Percentiles rank a stretch among this genome's conserved stretches.
Evolutionary conservation across 2,888 invertebrate genomes (phyloP).

Genomic region (Thymelicus acteon): DNA sequence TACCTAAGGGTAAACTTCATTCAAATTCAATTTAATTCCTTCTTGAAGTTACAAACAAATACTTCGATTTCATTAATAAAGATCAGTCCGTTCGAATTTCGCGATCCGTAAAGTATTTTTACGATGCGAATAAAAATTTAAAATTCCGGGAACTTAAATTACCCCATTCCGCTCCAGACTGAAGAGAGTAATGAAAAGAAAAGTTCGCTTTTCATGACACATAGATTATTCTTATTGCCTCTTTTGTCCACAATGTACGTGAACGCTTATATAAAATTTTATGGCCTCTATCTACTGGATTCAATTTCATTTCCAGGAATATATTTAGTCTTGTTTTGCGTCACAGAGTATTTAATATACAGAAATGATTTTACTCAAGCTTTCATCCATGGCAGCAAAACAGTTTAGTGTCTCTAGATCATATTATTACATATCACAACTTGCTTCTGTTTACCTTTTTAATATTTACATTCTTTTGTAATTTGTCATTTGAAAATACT

Average conservation of each 20-base stretch:
- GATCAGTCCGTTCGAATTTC: conserved; percentile 23
- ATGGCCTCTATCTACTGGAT: conserved; percentile 60
- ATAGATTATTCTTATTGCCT: conserved; percentile 71
- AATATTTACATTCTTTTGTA: no score
- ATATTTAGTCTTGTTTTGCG: conserved; percentile 35
- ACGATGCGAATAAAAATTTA: conserved; percentile 48
- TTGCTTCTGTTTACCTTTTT: no score
- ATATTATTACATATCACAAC: no score
- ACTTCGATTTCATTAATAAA: conserved; percentile 22
- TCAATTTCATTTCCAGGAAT: conserved; percentile 57
- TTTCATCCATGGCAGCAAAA: background rate
- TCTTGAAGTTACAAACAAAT: conserved; percentile 14
- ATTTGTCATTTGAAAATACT: no score
- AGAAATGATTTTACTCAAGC: background rate
- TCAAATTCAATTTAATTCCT: background rate
- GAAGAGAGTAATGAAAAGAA: conserved; percentile 71
- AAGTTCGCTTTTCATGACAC: conserved; percentile 68
- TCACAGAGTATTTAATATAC: background rate
- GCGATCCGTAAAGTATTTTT: conserved; percentile 39
- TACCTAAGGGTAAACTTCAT: background rate
- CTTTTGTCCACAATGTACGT: conserved; percentile 74
- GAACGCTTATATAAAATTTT: conserved; percentile 74
- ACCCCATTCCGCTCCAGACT: conserved; percentile 57
- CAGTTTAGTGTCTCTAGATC: background rate
- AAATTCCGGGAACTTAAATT: conserved; percentile 54